Evolutionary conservation across 2,888 invertebrate genomes (phyloP).

Genomic region (Osedax fenrisi): DNA sequence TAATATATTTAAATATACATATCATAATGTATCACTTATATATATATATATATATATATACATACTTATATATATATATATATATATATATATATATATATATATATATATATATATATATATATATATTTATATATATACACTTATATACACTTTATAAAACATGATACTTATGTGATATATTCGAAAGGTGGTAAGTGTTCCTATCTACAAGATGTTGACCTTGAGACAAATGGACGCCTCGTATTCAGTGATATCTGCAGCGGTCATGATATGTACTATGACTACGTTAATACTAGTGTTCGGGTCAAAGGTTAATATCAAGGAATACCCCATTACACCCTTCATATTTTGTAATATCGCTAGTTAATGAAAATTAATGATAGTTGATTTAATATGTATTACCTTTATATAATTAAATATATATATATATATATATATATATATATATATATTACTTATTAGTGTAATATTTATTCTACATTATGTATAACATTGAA

Average conservation of each 20-base stretch:
- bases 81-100: no score
- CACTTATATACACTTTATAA: no score
- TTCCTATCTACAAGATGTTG: constrained; percentile 9
- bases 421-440: not conserved
- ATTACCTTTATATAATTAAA: not conserved
- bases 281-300: constrained; percentile 7
- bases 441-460: not conserved
- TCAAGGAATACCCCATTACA: not conserved
- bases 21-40: no score
- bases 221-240: not conserved
- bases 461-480: no score
- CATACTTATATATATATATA: no score
- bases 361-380: not conserved
- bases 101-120: no score
- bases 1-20: no score
- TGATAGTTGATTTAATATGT: not conserved
- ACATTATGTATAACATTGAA: no score
- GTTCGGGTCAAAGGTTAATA: not conserved
- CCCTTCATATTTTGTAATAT: no score
- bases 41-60: no score
- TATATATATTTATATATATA: no score
- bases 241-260: not conserved
- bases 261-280: not conserved
- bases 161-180: no score
- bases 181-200: constrained; percentile 2